Base-by-base conservation (phyloP, 2,797 vertebrate species). In the Dicrostonyx torquatus region DNA sequence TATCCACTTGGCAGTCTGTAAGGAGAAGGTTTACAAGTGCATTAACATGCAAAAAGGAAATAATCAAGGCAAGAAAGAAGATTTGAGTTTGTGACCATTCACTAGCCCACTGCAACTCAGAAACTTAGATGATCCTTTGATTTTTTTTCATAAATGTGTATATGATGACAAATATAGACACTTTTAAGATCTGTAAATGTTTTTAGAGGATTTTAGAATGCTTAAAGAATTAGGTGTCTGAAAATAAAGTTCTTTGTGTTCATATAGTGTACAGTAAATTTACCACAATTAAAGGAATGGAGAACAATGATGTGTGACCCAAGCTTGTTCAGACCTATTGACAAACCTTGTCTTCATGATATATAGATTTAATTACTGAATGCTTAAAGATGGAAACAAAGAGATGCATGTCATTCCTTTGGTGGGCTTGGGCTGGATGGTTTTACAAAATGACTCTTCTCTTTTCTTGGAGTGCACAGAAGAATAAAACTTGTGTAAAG, bases 401-500 rank as follows among this genome's bases (percentile, higher is more conserved):
- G 20, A 70, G 12, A 5, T 15, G 37, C 34, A 10, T 66, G 15
- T 14, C 24, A 50, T 13, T 68, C 58, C 29, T 29, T 83, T 8
- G 5, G 14, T 43, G 20, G 15, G 5, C 66, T 10, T 75, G 5
- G 7, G 66, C 24, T 45, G 1, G 8, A 8, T 14, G 34, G 48
- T 20, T n/a, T 55, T 66, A 7, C 31, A 66, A 50, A 64, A 53
- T 15, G 18, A 11, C 11, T 89, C 20, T 53, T 22, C n/a, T 62
- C 7, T 15, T 1, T 64, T 6, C 14, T 26, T 34, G 6, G n/a
- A 7, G 14, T 37, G 0, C 0, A 31, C 58, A 34, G 9, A 5
- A 43, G 17, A 18, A 3, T 4, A 48, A 29, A 68, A 1, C 9
- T 18, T 45, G 29, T 22, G 29, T 86, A 29, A 24, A 40, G 17